A percentile compares a stretch with the other conserved stretches of the same genome.
Evolutionary conservation across 1,140 invertebrate genomes (phyloP).

Genomic region (Fopius arisanus): DNA sequence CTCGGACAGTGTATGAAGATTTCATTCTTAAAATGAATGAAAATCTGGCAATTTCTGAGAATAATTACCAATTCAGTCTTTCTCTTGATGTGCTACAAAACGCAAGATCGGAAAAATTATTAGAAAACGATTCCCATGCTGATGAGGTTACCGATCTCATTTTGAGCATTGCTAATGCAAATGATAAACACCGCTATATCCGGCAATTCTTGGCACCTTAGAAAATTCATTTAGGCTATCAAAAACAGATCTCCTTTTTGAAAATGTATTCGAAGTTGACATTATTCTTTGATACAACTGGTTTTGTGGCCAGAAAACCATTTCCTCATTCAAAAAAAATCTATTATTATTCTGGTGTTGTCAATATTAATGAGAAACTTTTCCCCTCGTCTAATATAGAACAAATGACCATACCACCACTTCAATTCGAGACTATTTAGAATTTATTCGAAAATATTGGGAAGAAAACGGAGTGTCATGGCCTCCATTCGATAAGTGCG

Average conservation of each 20-base stretch:
- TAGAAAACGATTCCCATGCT: background rate
- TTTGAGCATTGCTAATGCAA: background rate
- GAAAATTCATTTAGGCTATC: constrained; percentile 7
- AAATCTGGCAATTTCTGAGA: background rate
- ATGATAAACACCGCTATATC: background rate
- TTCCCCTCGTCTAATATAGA: constrained; percentile 20
- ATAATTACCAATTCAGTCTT: background rate
- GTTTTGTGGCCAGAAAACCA: constrained; percentile 20
- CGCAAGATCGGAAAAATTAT: background rate
- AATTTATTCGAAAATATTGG: background rate
- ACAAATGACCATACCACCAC: constrained; percentile 16
- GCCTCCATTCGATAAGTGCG: constrained; percentile 14
- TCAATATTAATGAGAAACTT: background rate
- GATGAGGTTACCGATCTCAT: constrained; percentile 19
- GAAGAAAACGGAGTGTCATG: background rate
- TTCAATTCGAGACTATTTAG: constrained; percentile 18
- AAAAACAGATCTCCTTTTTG: constrained; percentile 5
- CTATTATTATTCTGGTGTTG: constrained; percentile 18
- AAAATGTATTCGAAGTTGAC: background rate
- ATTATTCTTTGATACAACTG: constrained; percentile 28
- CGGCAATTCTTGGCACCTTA: background rate
- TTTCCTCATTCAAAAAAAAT: constrained; percentile 12
- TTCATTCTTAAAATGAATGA: background rate
- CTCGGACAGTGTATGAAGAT: background rate
- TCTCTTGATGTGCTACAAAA: background rate